phyloP scores from a whole-genome alignment of 2,888 invertebrate genomes.

The Xanthorhoe spadicearia region DNA sequence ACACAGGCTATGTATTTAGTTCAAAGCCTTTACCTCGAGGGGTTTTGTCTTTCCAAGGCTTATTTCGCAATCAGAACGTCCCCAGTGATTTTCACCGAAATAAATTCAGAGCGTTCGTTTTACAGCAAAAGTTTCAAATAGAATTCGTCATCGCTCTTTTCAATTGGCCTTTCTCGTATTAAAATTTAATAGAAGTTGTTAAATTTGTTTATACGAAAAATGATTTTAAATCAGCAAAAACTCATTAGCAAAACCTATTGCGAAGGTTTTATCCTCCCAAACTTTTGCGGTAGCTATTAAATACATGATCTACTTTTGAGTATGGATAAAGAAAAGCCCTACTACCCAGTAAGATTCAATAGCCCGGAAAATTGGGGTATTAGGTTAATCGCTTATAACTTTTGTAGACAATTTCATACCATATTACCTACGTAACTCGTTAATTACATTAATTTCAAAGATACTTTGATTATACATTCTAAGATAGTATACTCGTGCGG shows the following conservation, averaged over 20 bases:
- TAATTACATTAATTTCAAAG: slow-evolving; percentile 31
- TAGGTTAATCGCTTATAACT: slow-evolving; percentile 54
- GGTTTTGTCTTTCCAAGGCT: slow-evolving; percentile 56
- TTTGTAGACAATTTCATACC: slow-evolving; percentile 49
- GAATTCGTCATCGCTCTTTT: slow-evolving; percentile 37
- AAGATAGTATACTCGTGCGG: background rate
- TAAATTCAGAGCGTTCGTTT: slow-evolving; percentile 39
- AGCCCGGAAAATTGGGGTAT: slow-evolving; percentile 55
- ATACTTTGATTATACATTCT: slow-evolving; percentile 7
- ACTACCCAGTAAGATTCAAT: slow-evolving; percentile 52
- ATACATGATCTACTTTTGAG: slow-evolving; percentile 36
- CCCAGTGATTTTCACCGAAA: slow-evolving; percentile 45
- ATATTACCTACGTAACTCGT: slow-evolving; percentile 33
- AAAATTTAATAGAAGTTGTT: slow-evolving; percentile 6
- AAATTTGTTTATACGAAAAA: slow-evolving; percentile 6
- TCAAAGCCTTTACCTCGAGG: slow-evolving; percentile 52
- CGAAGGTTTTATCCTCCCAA: background rate
- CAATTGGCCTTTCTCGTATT: slow-evolving; percentile 33
- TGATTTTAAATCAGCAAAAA: background rate
- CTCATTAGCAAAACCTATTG: background rate
- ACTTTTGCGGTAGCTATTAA: slow-evolving; percentile 20
- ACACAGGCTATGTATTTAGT: slow-evolving; percentile 52
- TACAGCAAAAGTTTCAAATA: slow-evolving; percentile 35
- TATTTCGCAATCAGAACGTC: slow-evolving; percentile 61
- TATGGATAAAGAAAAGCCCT: slow-evolving; percentile 48